phyloP scores from a whole-genome alignment of 2,888 invertebrate species.

The Camponotus fellah region DNA sequence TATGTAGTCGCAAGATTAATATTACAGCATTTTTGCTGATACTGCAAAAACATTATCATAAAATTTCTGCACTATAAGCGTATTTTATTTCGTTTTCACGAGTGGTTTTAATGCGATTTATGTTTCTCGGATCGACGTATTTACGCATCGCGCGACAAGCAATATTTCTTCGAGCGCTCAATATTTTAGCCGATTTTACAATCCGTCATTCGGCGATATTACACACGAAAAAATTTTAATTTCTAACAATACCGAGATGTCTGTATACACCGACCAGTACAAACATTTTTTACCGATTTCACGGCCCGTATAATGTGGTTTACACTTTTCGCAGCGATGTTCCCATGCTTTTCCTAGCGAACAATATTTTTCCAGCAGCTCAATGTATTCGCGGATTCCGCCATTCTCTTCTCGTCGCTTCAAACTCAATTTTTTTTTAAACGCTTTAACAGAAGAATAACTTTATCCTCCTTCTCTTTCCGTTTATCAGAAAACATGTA shows the following conservation, averaged over 20 bases:
- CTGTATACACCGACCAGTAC: slow-evolving; percentile 35
- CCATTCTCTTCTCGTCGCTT: slow-evolving; percentile 33
- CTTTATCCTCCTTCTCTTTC: slow-evolving; percentile 6
- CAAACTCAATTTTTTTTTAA: slow-evolving; percentile 24
- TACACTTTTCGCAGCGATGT: slow-evolving; percentile 35
- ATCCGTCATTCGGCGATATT: slow-evolving; percentile 70
- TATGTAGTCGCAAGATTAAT: slow-evolving; percentile 39
- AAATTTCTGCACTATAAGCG: slow-evolving; percentile 44
- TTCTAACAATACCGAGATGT: slow-evolving; percentile 39
- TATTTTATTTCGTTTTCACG: slow-evolving; percentile 64
- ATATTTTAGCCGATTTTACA: slow-evolving; percentile 72
- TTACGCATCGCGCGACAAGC: slow-evolving; percentile 59
- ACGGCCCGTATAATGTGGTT: slow-evolving; percentile 66
- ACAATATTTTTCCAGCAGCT: slow-evolving; percentile 47
- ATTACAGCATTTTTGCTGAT: slow-evolving; percentile 41
- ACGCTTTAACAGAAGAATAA: slow-evolving; percentile 28
- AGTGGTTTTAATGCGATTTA: slow-evolving; percentile 66
- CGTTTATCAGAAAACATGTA: background rate
- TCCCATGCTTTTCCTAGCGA: slow-evolving; percentile 11
- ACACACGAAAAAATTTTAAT: slow-evolving; percentile 37
- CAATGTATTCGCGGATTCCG: slow-evolving; percentile 40
- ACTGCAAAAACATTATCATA: slow-evolving; percentile 41
- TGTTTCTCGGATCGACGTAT: slow-evolving; percentile 58
- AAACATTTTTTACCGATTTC: slow-evolving; percentile 61
- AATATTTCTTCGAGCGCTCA: slow-evolving; percentile 71